A percentile compares a stretch with the other conserved stretches of the same genome.
Conservation (phyloP, 2,113 vertebrate genomes). For the Zosterops pallidus region DNA sequence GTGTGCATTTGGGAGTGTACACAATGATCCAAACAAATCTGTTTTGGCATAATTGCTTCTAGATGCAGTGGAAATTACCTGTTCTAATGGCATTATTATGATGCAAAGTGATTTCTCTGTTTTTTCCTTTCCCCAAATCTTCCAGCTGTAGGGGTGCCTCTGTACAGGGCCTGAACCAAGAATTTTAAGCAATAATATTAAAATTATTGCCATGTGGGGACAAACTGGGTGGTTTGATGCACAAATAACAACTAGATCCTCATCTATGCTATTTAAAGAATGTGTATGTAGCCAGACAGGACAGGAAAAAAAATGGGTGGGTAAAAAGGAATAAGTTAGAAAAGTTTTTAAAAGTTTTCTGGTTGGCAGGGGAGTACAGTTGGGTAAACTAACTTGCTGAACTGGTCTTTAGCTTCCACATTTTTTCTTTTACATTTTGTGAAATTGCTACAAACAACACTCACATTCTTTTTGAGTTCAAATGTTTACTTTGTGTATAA, state of each 20-base stretch:
- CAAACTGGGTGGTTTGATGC: not conserved
- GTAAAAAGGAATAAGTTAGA: not conserved
- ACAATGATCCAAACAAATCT: not conserved
- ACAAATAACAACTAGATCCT: not conserved
- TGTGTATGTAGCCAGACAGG: not conserved
- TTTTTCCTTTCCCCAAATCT: not conserved
- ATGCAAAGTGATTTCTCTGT: not conserved
- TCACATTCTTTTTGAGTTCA: not conserved
- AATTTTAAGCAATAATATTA: not conserved
- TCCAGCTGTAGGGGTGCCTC: not conserved
- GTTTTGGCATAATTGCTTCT: not conserved
- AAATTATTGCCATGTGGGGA: not conserved
- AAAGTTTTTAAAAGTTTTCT: not conserved
- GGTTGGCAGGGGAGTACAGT: not conserved
- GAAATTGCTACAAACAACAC: not conserved
- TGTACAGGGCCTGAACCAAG: not conserved
- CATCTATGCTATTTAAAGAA: not conserved
- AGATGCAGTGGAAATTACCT: not conserved
- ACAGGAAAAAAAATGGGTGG: not conserved
- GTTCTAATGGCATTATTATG: not conserved
- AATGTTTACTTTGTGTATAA: slow-evolving; percentile 17
- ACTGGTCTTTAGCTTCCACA: not conserved
- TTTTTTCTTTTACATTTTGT: not conserved
- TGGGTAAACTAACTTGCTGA: not conserved
- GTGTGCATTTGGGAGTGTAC: not conserved